phyloP scores from a whole-genome alignment of 2,888 invertebrate species.

The Hirudinaria manillensis region DNA sequence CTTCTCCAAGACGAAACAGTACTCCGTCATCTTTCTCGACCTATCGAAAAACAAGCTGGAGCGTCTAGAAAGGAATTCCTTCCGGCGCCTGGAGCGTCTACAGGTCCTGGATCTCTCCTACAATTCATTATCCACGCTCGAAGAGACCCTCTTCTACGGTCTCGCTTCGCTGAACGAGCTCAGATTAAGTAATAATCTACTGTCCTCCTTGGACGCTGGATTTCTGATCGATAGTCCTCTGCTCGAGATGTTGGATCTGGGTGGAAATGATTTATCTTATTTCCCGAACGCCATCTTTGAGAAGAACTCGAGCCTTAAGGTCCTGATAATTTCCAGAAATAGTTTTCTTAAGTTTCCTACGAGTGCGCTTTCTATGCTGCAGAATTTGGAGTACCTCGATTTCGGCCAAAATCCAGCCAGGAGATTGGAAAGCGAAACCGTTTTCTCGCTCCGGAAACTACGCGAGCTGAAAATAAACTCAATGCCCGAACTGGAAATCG shows the following conservation, averaged over 20 bases:
- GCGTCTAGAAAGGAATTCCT: not conserved
- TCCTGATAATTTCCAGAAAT: not conserved
- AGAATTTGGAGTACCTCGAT: not conserved
- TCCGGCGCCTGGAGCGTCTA: not conserved
- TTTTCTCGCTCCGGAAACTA: not conserved
- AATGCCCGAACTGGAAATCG: conserved; percentile 9
- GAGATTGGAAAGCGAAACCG: not conserved
- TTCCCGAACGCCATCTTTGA: not conserved
- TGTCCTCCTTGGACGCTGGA: not conserved
- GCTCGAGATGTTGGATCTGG: not conserved
- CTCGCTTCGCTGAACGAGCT: conserved; percentile 12
- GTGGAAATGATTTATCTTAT: not conserved
- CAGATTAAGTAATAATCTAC: conserved; percentile 2
- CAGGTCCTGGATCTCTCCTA: conserved; percentile 10
- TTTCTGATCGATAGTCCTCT: not conserved
- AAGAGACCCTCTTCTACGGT: not conserved
- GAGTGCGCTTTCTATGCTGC: not conserved
- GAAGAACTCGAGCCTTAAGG: not conserved
- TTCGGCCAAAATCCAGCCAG: not conserved
- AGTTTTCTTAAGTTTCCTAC: not conserved
- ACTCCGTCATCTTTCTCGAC: not conserved
- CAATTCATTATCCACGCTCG: not conserved
- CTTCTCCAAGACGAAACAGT: too few relatives aligned
- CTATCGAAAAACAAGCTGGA: not conserved
- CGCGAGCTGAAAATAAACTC: conserved; percentile 9